Evolutionary conservation across 2,888 invertebrate genomes (phyloP).

Genomic region (Horisme vitalbata): DNA sequence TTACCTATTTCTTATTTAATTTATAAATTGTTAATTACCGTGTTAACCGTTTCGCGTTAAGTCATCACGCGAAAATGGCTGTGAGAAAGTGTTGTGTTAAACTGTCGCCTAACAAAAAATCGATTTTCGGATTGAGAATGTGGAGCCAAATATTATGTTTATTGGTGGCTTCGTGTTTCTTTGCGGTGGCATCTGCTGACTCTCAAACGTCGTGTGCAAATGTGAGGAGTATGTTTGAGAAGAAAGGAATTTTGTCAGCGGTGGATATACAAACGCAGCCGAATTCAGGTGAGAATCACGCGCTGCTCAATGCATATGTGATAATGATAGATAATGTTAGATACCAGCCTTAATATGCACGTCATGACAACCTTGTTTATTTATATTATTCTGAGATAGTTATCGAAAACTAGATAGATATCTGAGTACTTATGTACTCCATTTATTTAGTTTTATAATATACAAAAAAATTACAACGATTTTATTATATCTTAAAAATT

Average conservation of each 20-base stretch:
- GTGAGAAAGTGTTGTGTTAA: constrained; percentile 78
- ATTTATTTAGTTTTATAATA: too few species aligned
- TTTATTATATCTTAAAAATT: too few species aligned
- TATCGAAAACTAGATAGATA: too few species aligned
- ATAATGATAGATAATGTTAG: constrained; percentile 60
- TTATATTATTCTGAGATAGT: neutral
- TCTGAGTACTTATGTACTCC: too few species aligned
- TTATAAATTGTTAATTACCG: constrained; percentile 52
- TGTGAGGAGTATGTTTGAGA: constrained; percentile 76
- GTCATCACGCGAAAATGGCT: constrained; percentile 63
- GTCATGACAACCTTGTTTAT: constrained; percentile 9
- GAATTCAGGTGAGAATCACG: constrained; percentile 77
- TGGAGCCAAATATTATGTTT: constrained; percentile 73
- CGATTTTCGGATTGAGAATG: constrained; percentile 79
- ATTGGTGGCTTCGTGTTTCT: constrained; percentile 65
- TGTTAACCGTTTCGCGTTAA: constrained; percentile 46
- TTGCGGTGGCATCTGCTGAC: constrained; percentile 61
- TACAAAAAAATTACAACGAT: too few species aligned
- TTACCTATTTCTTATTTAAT: constrained; percentile 46
- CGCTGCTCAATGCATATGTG: constrained; percentile 50
- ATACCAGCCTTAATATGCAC: constrained; percentile 26
- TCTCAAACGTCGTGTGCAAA: constrained; percentile 74
- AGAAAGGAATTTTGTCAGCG: constrained; percentile 75
- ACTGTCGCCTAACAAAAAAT: constrained; percentile 79
- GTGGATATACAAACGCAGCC: constrained; percentile 76